Evolutionary conservation across 2,888 invertebrate species (phyloP), one percentile per base, ranked within the genome.

Genomic region (Drosophila emarginata): DNA sequence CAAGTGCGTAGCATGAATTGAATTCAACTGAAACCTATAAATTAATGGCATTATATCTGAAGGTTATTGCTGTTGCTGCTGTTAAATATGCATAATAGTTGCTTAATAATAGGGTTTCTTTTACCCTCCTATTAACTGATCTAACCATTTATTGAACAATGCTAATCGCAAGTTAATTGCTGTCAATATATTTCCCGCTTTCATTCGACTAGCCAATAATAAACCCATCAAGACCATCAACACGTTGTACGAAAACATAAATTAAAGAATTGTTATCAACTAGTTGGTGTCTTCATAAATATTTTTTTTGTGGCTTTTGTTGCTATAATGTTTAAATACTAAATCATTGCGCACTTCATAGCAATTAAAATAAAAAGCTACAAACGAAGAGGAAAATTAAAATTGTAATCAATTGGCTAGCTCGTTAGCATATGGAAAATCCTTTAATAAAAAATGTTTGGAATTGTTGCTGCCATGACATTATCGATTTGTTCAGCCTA

Each of bases 271-370:
- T 77, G 71, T 80, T 81, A 81, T 82, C 82, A 81, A 81, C 78
- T 81, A 76, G 76, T 67, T 65, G 67, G 32, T 15, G 9, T 7
- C 18, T n/a, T 59, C 36, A 32, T 36, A 26, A 23, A 2, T 50
- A 61, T 39, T 28, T 12, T 32, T 39, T 36, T 40, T 50, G 36
- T 70, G 64, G 64, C 74, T 80, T 77, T 59, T 56, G 54, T 9
- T 61, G 64, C 64, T 66, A 28, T 45, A 60, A 64, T 66, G 59
- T 53, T 69, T 80, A 84, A 77, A 81, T 78, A 78, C 72, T 72
- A 81, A 84, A 86, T 84, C 80, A 81, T 86, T 72, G 81, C 79
- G 74, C 81, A 72, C 82, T 81, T 77, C 78, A 81, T 78, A 82
- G 79, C 79, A 82, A 80, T 87, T 87, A 84, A 84, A 77, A 80